A percentile compares a stretch with the other conserved stretches of the same genome.
These are phyloP conservation scores for Rhinichthys klamathensis DNA, from an alignment of 2,113 vertebrate genomes.

Conservation along the genomic window DNA sequence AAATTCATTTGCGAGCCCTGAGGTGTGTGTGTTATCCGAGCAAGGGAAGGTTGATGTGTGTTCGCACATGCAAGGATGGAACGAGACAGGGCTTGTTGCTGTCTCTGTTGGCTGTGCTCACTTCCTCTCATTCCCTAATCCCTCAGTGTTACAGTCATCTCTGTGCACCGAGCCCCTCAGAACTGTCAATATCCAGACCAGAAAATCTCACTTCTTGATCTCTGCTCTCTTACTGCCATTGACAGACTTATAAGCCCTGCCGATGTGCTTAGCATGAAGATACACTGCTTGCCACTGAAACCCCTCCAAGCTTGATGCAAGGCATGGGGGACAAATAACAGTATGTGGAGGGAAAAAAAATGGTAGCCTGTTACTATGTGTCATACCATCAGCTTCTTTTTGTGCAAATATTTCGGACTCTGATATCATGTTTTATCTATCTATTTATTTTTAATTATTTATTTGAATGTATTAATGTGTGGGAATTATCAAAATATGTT, in stretches of 20 bases:
- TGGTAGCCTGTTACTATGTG: neutral
- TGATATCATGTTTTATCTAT: too few species aligned
- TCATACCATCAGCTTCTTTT: too few species aligned
- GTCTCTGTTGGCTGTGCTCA: constrained; percentile 18
- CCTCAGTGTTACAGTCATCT: constrained; percentile 37
- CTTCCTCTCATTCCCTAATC: constrained; percentile 39
- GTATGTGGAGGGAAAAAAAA: neutral
- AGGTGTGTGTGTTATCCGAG: neutral
- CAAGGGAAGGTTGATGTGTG: neutral
- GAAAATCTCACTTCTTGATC: constrained; percentile 40
- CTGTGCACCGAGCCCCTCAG: neutral
- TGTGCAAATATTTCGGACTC: too few species aligned
- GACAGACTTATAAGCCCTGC: constrained; percentile 4
- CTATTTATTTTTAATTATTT: too few species aligned
- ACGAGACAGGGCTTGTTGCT: constrained; percentile 37
- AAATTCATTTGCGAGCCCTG: constrained; percentile 21
- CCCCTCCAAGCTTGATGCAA: neutral
- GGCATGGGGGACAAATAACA: neutral
- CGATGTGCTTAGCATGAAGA: constrained; percentile 34
- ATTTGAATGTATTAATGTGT: too few species aligned
- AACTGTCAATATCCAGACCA: constrained; percentile 45
- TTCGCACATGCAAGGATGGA: neutral
- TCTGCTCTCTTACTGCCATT: constrained; percentile 13
- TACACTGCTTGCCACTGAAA: constrained; percentile 21
- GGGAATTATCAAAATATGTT: too few species aligned